These are phyloP conservation scores for Mus musculus DNA, from an alignment of 2,113 vertebrate genomes.

Conservation along the genomic window DNA sequence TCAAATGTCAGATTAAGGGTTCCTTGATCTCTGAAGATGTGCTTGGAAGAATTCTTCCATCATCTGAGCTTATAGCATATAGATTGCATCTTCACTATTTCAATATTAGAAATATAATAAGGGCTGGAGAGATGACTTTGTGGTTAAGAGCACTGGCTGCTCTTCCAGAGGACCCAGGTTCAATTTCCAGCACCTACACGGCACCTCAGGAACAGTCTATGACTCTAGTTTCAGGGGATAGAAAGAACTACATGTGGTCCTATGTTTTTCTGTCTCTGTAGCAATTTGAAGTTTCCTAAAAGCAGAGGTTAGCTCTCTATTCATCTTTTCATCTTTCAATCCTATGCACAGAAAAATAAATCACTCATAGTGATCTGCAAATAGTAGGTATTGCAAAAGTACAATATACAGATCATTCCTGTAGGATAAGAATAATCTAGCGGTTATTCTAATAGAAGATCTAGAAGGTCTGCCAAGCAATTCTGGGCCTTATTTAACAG, in stretches of 20 bases:
- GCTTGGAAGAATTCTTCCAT: not conserved
- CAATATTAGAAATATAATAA: not conserved
- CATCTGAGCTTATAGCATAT: not conserved
- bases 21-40: not conserved
- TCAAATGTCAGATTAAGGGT: not conserved
- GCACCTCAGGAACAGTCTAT: no score
- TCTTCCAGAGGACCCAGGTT: no score
- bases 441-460: no score
- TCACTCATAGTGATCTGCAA: not conserved
- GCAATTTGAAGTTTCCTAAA: not conserved
- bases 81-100: not conserved
- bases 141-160: no score
- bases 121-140: no score
- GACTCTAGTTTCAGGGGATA: no score
- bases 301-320: not conserved
- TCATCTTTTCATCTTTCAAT: not conserved
- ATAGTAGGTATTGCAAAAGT: not conserved
- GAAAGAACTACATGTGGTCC: not conserved
- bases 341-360: not conserved
- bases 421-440: not conserved
- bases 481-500: not conserved
- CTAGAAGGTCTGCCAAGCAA: not conserved
- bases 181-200: no score
- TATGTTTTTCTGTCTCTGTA: not conserved
- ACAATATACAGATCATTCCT: constrained; percentile 3